A percentile compares a stretch with the other conserved stretches of the same genome.
Conservation (phyloP, 2,113 vertebrate genomes). For the Mirounga angustirostris region DNA sequence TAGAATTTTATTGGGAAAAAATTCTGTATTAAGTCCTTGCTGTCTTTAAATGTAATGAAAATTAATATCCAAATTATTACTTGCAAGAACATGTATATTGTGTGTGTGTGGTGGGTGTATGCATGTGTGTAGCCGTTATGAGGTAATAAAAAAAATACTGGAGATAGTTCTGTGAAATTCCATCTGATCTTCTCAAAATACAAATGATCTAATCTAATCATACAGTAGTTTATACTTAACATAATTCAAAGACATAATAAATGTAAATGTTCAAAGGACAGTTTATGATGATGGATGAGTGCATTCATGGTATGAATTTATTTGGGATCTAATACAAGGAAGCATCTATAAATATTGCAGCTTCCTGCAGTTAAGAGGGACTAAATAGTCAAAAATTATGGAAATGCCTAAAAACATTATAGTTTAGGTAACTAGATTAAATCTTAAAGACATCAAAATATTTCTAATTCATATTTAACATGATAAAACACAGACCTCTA, state of each 20-base stretch:
- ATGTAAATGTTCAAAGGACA: neutral
- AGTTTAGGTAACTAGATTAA: neutral
- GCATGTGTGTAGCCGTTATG: neutral
- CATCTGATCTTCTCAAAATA: conserved; percentile 40
- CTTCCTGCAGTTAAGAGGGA: neutral
- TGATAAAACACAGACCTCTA: neutral
- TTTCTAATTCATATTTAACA: neutral
- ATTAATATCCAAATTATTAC: neutral
- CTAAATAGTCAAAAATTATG: conserved; percentile 11
- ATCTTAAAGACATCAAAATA: neutral
- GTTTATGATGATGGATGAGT: neutral
- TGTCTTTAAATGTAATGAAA: conserved; percentile 39
- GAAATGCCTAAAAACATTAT: neutral
- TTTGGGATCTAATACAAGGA: neutral
- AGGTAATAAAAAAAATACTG: neutral
- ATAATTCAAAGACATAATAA: neutral
- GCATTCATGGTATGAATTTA: neutral
- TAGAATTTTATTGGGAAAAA: neutral
- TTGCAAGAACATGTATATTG: neutral
- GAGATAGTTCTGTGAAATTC: conserved; percentile 9
- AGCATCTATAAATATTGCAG: neutral
- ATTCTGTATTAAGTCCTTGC: neutral
- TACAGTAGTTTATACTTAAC: neutral
- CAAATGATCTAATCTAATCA: neutral
- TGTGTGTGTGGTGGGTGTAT: neutral